A percentile compares a stretch with the other conserved stretches of the same genome.
Evolutionary conservation across 2,797 vertebrate genomes (phyloP).

Genomic region (Gymnothorax reevesii): DNA sequence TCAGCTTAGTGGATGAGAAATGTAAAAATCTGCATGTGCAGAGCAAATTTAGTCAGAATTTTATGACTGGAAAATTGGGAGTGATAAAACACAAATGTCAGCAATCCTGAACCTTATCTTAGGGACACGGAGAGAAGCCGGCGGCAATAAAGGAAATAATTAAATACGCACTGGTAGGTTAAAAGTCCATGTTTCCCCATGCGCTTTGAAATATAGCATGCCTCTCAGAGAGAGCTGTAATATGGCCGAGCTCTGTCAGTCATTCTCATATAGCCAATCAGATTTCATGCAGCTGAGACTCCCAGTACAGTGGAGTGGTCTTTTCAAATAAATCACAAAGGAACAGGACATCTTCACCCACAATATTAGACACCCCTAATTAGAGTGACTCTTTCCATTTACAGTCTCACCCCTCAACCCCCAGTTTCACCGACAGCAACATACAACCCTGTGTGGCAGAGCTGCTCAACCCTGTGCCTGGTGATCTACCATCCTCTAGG

Average conservation of each 20-base stretch:
- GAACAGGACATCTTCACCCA: background rate
- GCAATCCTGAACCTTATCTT: background rate
- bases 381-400: background rate
- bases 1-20: background rate
- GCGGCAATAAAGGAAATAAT: background rate
- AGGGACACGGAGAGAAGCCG: background rate
- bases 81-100: background rate
- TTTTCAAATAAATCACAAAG: background rate
- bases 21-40: background rate
- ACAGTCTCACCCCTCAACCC: background rate
- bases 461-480: no score
- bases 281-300: background rate
- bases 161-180: background rate
- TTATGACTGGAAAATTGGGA: background rate
- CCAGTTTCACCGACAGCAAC: background rate
- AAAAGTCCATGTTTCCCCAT: slow-evolving; percentile 1
- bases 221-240: background rate
- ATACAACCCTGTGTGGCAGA: no score
- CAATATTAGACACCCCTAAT: background rate
- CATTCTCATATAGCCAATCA: background rate
- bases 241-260: background rate
- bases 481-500: no score
- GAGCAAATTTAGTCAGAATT: background rate
- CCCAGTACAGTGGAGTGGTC: background rate
- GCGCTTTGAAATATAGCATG: background rate